Evolutionary conservation across 2,888 invertebrate genomes (phyloP).

Genomic region (Aspidiotus destructor): DNA sequence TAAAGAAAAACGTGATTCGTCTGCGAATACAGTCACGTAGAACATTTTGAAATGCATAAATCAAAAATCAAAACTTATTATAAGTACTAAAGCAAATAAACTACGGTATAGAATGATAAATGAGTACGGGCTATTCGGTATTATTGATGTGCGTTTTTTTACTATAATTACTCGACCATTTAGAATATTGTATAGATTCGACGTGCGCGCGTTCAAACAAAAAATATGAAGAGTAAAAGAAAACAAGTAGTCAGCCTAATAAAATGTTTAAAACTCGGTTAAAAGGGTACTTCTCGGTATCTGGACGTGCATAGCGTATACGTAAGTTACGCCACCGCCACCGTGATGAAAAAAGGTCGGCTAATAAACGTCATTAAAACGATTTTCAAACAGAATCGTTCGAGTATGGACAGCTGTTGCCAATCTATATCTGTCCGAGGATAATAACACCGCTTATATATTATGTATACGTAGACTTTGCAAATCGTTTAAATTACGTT

Average conservation of each 20-base stretch:
- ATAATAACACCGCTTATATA: slow-evolving; percentile 4
- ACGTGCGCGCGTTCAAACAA: too few relatives aligned
- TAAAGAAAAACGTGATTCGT: too few relatives aligned
- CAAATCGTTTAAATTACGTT: slow-evolving; percentile 8
- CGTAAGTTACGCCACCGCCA: too few relatives aligned
- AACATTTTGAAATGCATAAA: slow-evolving; percentile 2
- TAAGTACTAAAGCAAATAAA: slow-evolving; percentile 13
- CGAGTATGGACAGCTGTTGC: slow-evolving; percentile 21
- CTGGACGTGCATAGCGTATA: too few relatives aligned
- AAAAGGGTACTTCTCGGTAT: too few relatives aligned
- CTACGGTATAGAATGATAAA: slow-evolving; percentile 18
- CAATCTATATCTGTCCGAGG: not conserved
- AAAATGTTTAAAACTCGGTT: too few relatives aligned
- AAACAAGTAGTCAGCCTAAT: too few relatives aligned
- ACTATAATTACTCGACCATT: slow-evolving; percentile 27
- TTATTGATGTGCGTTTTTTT: slow-evolving; percentile 6
- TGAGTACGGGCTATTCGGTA: not conserved
- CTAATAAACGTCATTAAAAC: slow-evolving; percentile 26
- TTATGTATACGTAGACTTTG: not conserved
- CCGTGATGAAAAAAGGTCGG: not conserved
- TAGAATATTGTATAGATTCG: not conserved
- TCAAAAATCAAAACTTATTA: slow-evolving; percentile 7
- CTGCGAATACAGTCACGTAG: too few relatives aligned
- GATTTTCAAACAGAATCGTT: slow-evolving; percentile 14
- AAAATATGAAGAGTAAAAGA: too few relatives aligned